Evolutionary conservation across 2,113 vertebrate genomes (phyloP).

Genomic region (Tetrao urogallus): DNA sequence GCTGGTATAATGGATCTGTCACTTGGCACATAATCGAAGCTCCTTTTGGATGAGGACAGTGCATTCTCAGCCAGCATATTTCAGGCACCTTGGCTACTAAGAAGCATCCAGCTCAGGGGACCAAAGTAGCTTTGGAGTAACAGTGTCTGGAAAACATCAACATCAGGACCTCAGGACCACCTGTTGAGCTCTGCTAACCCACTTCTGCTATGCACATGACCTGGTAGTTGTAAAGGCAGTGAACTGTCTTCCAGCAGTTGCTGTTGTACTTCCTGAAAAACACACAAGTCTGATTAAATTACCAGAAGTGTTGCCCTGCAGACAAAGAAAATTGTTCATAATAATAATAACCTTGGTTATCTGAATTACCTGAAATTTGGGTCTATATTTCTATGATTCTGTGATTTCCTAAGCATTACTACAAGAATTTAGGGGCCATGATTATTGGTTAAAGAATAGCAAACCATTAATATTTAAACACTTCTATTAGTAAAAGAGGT

Average conservation of each 20-base stretch:
- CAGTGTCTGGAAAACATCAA: not conserved
- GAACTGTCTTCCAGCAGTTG: not conserved
- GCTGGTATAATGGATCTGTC: fast-evolving
- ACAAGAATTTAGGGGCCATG: not conserved
- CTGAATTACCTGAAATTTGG: not conserved
- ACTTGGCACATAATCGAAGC: not conserved
- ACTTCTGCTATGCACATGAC: not conserved
- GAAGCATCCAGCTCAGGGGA: not conserved
- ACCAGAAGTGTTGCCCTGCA: not conserved
- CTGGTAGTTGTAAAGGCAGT: not conserved
- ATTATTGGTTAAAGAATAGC: not conserved
- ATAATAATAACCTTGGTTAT: not conserved
- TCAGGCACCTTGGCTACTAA: not conserved
- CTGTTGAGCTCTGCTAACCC: not conserved
- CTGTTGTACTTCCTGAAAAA: not conserved
- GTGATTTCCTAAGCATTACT: not conserved
- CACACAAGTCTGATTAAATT: not conserved
- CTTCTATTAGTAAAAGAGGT: not conserved
- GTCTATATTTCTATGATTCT: not conserved
- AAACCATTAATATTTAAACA: not conserved
- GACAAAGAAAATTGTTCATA: not conserved
- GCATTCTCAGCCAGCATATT: not conserved
- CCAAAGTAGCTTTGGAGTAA: not conserved
- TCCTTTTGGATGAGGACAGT: not conserved
- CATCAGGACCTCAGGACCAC: not conserved